Conservation (phyloP, 2,888 invertebrate genomes). For the Leptarthrus brevirostris region DNA sequence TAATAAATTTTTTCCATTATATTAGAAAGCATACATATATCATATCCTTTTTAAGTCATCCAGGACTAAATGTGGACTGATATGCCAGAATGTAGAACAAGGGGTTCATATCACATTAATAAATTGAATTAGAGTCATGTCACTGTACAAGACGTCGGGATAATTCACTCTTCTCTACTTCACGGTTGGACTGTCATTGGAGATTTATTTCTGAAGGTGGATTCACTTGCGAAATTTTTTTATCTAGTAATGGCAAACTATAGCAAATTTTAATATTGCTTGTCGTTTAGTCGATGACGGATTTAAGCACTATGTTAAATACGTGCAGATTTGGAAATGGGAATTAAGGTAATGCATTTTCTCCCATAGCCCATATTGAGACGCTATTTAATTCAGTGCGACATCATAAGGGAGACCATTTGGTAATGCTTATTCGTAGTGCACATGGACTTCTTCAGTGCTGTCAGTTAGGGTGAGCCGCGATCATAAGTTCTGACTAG, state of each 20-base stretch:
- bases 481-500: too few species aligned
- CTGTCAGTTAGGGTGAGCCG: too few species aligned
- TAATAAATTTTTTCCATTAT: slow-evolving; percentile 40
- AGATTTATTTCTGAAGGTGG: slow-evolving; percentile 30
- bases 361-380: slow-evolving; percentile 2
- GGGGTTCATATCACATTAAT: slow-evolving; percentile 52
- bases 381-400: slow-evolving; percentile 31
- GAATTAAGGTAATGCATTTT: slow-evolving; percentile 28
- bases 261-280: slow-evolving; percentile 26
- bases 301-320: slow-evolving; percentile 7
- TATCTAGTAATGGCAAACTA: background rate
- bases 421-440: too few species aligned
- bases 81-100: background rate
- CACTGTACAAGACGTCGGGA: slow-evolving; percentile 6
- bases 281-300: slow-evolving; percentile 27
- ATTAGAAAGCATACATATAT: slow-evolving; percentile 26
- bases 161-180: background rate
- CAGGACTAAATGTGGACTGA: background rate
- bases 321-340: background rate
- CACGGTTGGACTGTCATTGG: slow-evolving; percentile 9
- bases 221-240: background rate
- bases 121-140: slow-evolving; percentile 52
- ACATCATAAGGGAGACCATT: background rate
- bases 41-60: slow-evolving; percentile 39
- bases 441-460: too few species aligned